Percentiles rank a stretch among this genome's conserved stretches.
Evolutionary conservation across 1,140 invertebrate genomes (phyloP).

Genomic region (Ooceraea biroi): DNA sequence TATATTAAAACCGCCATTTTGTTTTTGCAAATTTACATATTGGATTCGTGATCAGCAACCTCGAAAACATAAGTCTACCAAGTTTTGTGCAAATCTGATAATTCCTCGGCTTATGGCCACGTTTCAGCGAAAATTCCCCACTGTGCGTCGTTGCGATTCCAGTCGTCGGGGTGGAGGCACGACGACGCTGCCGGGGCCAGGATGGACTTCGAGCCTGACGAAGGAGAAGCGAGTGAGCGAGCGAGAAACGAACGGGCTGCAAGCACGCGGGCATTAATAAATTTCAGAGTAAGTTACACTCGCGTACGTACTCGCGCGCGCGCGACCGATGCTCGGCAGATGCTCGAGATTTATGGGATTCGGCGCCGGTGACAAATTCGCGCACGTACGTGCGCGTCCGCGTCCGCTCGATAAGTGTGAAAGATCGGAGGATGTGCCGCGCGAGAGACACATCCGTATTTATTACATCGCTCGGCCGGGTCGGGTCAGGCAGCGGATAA

Average conservation of each 20-base stretch:
- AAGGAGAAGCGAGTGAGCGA: slow-evolving; percentile 15
- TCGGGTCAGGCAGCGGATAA: not conserved
- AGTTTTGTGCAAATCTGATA: no score
- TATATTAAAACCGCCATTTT: no score
- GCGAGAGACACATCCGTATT: slow-evolving; percentile 19
- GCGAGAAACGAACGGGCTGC: no score
- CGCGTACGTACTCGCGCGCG: no score
- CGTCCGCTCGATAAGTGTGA: not conserved
- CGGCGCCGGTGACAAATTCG: slow-evolving; percentile 40
- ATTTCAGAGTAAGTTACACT: slow-evolving; percentile 57
- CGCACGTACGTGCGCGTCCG: not conserved
- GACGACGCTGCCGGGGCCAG: not conserved
- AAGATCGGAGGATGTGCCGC: slow-evolving; percentile 20
- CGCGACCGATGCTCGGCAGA: slow-evolving; percentile 20
- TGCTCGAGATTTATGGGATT: slow-evolving; percentile 43
- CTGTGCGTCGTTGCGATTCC: slow-evolving; percentile 47
- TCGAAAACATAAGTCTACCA: no score
- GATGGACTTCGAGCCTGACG: slow-evolving; percentile 26
- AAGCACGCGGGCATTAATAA: slow-evolving; percentile 57
- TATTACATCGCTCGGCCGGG: slow-evolving; percentile 15
- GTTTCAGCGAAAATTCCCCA: no score
- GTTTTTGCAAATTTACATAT: no score
- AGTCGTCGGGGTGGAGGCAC: not conserved
- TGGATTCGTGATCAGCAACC: no score
- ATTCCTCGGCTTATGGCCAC: no score